Conservation (phyloP, 1,140 invertebrate species). For the Bombus difficillimus region DNA sequence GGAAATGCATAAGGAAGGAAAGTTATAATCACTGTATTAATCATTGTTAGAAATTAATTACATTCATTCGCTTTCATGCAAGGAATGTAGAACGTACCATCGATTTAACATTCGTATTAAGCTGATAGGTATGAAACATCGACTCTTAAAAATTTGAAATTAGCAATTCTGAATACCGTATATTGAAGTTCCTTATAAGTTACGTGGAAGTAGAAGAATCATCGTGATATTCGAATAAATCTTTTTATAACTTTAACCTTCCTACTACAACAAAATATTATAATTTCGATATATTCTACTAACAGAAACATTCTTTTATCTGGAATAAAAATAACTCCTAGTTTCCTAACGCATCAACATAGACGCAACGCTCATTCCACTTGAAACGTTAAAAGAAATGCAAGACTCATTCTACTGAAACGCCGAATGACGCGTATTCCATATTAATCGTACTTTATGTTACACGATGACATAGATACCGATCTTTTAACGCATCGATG, state of each 20-base stretch:
- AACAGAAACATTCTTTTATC: too few relatives aligned
- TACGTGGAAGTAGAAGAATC: background rate
- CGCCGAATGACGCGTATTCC: background rate
- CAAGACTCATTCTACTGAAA: too few relatives aligned
- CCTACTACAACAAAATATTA: too few relatives aligned
- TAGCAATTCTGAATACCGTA: too few relatives aligned
- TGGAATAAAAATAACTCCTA: too few relatives aligned
- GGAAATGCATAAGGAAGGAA: conserved; percentile 8
- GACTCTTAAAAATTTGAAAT: too few relatives aligned
- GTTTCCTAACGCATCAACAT: too few relatives aligned
- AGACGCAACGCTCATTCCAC: too few relatives aligned
- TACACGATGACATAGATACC: conserved; percentile 55
- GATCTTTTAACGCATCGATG: conserved; percentile 38
- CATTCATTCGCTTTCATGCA: background rate
- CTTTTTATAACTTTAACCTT: too few relatives aligned
- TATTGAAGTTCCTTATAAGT: too few relatives aligned
- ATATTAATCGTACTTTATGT: conserved; percentile 1
- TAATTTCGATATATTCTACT: too few relatives aligned
- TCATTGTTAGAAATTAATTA: conserved; percentile 5
- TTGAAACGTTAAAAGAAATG: too few relatives aligned
- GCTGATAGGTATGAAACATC: background rate
- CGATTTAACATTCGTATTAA: background rate
- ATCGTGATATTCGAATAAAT: background rate
- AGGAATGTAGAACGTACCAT: background rate
- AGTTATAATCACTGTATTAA: background rate